Evolutionary conservation across 2,113 vertebrate species (phyloP), one percentile per base, ranked within the genome.

Genomic region (Bufo bufo): DNA sequence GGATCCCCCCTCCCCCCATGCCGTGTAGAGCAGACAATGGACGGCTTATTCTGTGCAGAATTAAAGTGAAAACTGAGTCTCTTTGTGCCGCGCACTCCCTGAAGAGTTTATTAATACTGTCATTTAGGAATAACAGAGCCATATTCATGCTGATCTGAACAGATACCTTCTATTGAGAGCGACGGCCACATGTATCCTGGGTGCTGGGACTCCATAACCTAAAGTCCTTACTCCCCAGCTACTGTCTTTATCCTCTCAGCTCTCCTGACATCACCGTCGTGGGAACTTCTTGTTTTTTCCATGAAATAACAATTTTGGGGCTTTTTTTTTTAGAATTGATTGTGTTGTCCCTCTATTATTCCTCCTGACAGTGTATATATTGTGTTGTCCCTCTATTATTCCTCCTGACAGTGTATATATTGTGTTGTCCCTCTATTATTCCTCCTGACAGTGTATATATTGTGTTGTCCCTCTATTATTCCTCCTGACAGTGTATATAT

Each of bases 141-240:
- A 82, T 58, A 88, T 80, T 88, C 79, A 74, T 85, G 78, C 86
- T 54, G 52, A 81, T 56, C 77, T 80, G 43, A 87, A 80, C 77
- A 82, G n/a, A 82, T 82, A 14, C 59, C 59, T 82, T 47, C 80
- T 61, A n/a, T 66, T 83, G 45, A 83, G 63, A 83, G 61, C 3
- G n/a, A 20, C n/a, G 47, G 20, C 80, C 80, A 23, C 14, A 59
- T 65, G 61, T 50, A 14, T 83, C 33, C n/a, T 12, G 1, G 20
- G n/a, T 43, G 47, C 61, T 13, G 14, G 3, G 20, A 59, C 80
- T 1, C 16, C 54, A 4, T 45, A 45, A 16, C 71, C 23, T 69
- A 69, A 69, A 33, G 23, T 69, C n/a, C 65, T 23, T 8, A 65
- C 61, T 19, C 16, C 4, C 61, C 56, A 58, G 8, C 8, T 58